A percentile compares a stretch with the other conserved stretches of the same genome.
Evolutionary conservation across 2,888 invertebrate genomes (phyloP).

Genomic region (Diabrotica balteata): DNA sequence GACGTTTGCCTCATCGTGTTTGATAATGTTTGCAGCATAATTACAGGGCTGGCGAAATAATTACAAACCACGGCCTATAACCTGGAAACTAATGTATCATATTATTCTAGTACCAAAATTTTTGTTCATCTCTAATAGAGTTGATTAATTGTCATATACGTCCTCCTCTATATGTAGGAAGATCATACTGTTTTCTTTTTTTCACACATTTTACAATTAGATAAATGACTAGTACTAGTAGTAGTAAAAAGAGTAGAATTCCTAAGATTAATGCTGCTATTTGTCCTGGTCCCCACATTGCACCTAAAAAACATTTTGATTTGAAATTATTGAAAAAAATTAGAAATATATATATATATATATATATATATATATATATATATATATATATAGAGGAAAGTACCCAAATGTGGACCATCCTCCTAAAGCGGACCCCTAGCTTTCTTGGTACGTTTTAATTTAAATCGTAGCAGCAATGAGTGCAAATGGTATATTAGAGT

Average conservation of each 20-base stretch:
- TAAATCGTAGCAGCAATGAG: too few species aligned
- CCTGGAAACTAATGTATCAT: too few species aligned
- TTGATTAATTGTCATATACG: slow-evolving; percentile 45
- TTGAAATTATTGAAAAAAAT: slow-evolving; percentile 1
- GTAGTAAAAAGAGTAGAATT: slow-evolving; percentile 66
- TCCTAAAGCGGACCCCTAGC: too few species aligned
- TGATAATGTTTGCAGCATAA: too few species aligned
- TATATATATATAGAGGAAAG: too few species aligned
- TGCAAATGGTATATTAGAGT: too few species aligned
- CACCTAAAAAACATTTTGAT: slow-evolving; percentile 47
- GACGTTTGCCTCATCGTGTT: too few species aligned
- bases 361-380: too few species aligned
- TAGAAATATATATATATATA: background rate
- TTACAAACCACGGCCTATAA: too few species aligned
- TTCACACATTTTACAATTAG: slow-evolving; percentile 69
- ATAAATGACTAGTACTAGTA: slow-evolving; percentile 67
- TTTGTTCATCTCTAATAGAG: slow-evolving; percentile 42
- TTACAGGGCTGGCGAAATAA: too few species aligned
- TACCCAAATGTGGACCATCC: too few species aligned
- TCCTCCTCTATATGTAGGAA: slow-evolving; percentile 65
- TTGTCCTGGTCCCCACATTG: slow-evolving; percentile 54
- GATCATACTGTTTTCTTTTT: slow-evolving; percentile 62
- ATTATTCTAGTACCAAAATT: slow-evolving; percentile 26
- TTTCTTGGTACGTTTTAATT: too few species aligned
- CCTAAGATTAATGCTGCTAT: slow-evolving; percentile 78